Percentiles rank a stretch among this genome's conserved stretches.
These are phyloP conservation scores for Choloepus didactylus DNA, from an alignment of 2,797 vertebrate genomes.

Conservation along the genomic window DNA sequence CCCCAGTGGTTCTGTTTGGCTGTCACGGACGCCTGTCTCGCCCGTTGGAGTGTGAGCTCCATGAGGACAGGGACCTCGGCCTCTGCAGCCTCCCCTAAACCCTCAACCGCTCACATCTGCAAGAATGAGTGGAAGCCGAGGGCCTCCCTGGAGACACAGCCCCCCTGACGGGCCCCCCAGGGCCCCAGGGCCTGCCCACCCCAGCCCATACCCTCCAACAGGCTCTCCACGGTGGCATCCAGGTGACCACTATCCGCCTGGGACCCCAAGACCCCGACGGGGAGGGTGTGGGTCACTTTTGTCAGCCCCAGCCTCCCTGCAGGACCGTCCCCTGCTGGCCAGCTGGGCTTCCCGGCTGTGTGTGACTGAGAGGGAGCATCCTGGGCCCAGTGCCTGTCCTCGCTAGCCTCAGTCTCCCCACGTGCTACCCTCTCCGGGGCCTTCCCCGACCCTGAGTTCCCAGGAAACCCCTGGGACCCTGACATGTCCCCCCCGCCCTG, in stretches of 20 bases:
- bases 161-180: not conserved
- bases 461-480: not conserved
- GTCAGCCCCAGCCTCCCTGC: not conserved
- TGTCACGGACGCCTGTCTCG: not conserved
- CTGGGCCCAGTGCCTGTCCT: not conserved
- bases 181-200: not conserved
- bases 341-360: not conserved
- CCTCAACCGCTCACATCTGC: not conserved
- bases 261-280: not conserved
- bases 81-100: not conserved
- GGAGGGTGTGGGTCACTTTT: not conserved
- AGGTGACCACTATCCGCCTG: not conserved
- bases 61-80: not conserved
- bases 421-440: not conserved
- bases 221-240: not conserved
- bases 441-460: accelerated
- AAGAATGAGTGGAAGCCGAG: not conserved
- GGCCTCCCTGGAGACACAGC: not conserved
- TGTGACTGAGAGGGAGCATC: not conserved
- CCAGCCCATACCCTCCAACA: not conserved
- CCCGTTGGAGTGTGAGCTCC: not conserved
- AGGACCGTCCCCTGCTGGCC: not conserved
- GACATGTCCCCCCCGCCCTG: not conserved
- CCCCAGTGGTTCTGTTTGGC: not conserved
- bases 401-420: not conserved